Evolutionary conservation across 2,113 vertebrate species (phyloP), one percentile per base, ranked within the genome.

Genomic region (Aplodontia rufa): DNA sequence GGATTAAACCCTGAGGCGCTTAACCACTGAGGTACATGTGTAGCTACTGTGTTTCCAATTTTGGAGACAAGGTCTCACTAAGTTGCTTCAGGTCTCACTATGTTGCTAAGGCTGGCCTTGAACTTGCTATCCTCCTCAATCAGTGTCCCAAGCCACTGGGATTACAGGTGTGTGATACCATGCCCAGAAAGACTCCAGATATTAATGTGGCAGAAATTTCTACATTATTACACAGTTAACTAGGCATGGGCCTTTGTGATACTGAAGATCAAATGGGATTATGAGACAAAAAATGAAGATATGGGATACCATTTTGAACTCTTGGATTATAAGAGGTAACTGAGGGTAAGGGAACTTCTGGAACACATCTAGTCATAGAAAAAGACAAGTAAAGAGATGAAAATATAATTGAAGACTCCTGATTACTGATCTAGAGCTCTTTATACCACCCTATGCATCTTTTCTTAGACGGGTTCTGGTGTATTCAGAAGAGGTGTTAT

Each of bases 151-250:
- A 58, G 5, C 22, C 28, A 3, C 24, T 28, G 58, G 58, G 24
- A 28, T 60, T 28, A 28, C 58, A 60, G 58, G 58, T 60, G 58
- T 60, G 58, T 60, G 9, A 8, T 10, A 60, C 58, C 9, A 10
- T 60, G 11, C 58, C 24, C 28, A 26, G 24, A 22, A 60, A 60
- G 22, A 26, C 49, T 93, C 40, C 20, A 85, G 58, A 32, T 97
- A n/a, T 96, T 90, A 94, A 89, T 84, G 71, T n/a, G 32, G 8
- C 89, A 51, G 10, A 30, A 90, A 75, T 80, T 76, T 79, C 51
- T 87, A 53, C 17, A 81, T 37, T 58, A 47, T 66, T 82, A 16
- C 26, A 81, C 40, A 35, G 17, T 87, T 87, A 64, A 82, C 26
- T 55, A 90, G 64, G 8, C n/a, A 87, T 87, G 93, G 17, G 2